Evolutionary conservation across 2,113 vertebrate genomes (phyloP), one percentile per base, ranked within the genome.

Genomic region (Ellobius talpinus): DNA sequence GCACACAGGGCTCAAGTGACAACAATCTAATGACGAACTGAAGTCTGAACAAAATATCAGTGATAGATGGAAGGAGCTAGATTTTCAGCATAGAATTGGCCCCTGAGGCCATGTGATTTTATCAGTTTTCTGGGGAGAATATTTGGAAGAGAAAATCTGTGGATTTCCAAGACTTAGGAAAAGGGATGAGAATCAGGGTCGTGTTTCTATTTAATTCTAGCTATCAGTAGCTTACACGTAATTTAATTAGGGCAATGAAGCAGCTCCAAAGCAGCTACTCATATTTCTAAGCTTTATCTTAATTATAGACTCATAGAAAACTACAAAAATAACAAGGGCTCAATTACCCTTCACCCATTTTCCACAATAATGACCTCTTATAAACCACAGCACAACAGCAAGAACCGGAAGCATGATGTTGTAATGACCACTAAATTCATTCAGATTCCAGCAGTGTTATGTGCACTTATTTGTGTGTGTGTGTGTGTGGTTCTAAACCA

Each of bases 171-270:
- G 58, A 42, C 13, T 73, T 92, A 26, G 61, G 33, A 24, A 77
- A 77, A 74, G 5, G 42, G n/a, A 13, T 76, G 52, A 82, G 21
- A 77, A 78, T 61, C 39, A 88, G 55, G 13, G 45, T 24, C 42
- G 23, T n/a, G 10, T 96, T 90, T 90, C 72, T 73, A 55, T 86
- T 81, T 89, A 93, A 72, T 91, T 14, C 52, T 86, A 73, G n/a
- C 29, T 19, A 94, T 36, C 36, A 74, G n/a, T 42, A 65, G 50
- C 88, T 90, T 81, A 89, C 39, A 94, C 93, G 89, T 63, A 96
- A 96, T 79, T 85, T 85, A 87, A 84, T 76, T 73, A 77, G 29
- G 16, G 42, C 8, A 90, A 52, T 31, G 61, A 91, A 76, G 21
- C 11, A 72, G 26, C 87, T 92, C 76, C n/a, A 68, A 23, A 45